phyloP scores from a whole-genome alignment of 1,140 invertebrate genomes.

The Apis cerana region DNA sequence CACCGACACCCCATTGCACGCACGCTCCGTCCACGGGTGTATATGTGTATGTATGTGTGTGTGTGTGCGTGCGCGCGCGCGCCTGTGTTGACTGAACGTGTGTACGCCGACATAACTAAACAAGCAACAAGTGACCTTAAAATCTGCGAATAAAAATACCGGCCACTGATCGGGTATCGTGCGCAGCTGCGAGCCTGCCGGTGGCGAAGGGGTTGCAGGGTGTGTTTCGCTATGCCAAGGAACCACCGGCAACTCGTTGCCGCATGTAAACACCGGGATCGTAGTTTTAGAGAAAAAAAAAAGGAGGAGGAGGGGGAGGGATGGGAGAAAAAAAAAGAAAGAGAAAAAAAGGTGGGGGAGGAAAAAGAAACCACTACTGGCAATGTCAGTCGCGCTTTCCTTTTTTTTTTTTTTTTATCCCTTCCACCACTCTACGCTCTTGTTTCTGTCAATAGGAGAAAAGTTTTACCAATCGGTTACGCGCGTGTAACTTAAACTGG shows the following conservation, averaged over 20 bases:
- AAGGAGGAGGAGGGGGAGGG: background rate
- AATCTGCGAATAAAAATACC: constrained; percentile 78
- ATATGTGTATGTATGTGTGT: constrained; percentile 28
- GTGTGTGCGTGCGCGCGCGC: background rate
- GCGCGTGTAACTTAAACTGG: background rate
- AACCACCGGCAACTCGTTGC: constrained; percentile 46
- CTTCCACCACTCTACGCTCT: background rate
- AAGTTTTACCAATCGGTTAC: constrained; percentile 42
- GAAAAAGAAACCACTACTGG: background rate
- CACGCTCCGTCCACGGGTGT: background rate
- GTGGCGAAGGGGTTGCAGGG: constrained; percentile 51
- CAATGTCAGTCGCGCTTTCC: constrained; percentile 33
- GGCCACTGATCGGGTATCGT: constrained; percentile 72
- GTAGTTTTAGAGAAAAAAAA: constrained; percentile 8
- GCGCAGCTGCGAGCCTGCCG: constrained; percentile 54
- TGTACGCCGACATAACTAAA: constrained; percentile 76
- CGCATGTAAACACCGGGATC: constrained; percentile 57
- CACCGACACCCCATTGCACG: constrained; percentile 13
- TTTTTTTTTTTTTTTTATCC: background rate
- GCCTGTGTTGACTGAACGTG: constrained; percentile 56
- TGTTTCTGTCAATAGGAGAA: constrained; percentile 28
- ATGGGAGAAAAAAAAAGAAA: background rate
- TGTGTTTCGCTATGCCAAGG: constrained; percentile 54
- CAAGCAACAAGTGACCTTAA: constrained; percentile 80
- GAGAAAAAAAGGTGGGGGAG: background rate